Percentiles rank a stretch among this genome's conserved stretches.
Evolutionary conservation across 37 sponge, comb jelly and placozoan species (phyloP).

Genomic region (Chondrilla cf. caribensis): DNA sequence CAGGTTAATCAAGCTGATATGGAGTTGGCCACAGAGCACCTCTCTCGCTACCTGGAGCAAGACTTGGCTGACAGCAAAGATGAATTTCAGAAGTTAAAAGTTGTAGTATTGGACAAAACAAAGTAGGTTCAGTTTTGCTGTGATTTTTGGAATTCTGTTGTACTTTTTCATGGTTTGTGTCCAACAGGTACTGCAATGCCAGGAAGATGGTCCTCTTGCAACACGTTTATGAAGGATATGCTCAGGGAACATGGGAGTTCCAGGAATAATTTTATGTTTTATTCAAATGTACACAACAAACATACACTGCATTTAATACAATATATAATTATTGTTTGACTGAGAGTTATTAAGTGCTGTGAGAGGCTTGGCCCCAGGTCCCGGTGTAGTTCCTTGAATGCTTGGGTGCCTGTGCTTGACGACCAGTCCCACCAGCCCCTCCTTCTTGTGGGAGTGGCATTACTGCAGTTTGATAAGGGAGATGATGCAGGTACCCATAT

Average conservation of each 20-base stretch:
- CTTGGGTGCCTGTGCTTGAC: slow-evolving; percentile 7
- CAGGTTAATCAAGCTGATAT: slow-evolving; percentile 89
- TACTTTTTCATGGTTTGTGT: background rate
- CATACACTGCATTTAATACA: background rate
- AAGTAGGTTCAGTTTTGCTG: slow-evolving; percentile 44
- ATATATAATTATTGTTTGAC: background rate
- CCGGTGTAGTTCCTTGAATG: background rate
- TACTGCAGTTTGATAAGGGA: background rate
- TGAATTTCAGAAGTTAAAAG: slow-evolving; percentile 57
- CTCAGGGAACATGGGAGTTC: slow-evolving; percentile 87
- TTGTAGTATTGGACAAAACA: slow-evolving; percentile 77
- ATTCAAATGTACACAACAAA: slow-evolving; percentile 1
- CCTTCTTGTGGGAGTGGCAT: slow-evolving; percentile 1
- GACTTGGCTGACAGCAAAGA: slow-evolving; percentile 49
- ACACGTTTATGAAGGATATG: slow-evolving; percentile 91
- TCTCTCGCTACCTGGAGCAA: slow-evolving; percentile 88
- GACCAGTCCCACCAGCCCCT: background rate
- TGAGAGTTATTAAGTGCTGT: background rate
- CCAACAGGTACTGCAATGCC: slow-evolving; percentile 77
- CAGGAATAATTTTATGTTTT: slow-evolving; percentile 21
- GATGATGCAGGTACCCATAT: background rate
- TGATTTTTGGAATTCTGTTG: background rate
- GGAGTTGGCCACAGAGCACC: slow-evolving; percentile 87
- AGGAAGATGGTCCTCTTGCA: slow-evolving; percentile 69
- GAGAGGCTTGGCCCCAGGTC: slow-evolving; percentile 5